Conservation (phyloP, 2,888 invertebrate species). For the Gnatocerus cornutus region DNA sequence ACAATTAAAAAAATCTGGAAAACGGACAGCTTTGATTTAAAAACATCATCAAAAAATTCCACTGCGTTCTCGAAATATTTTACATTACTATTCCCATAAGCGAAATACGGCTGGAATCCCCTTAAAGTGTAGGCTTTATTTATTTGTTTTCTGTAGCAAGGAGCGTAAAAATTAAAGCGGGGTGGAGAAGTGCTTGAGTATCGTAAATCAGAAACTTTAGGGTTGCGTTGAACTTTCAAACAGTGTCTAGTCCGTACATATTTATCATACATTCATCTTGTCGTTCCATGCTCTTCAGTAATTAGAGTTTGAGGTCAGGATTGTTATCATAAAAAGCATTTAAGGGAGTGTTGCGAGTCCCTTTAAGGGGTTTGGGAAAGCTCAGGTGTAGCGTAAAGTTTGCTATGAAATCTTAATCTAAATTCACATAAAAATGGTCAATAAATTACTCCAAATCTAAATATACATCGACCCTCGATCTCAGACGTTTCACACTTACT, state of each 20-base stretch:
- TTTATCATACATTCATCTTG: conserved; percentile 55
- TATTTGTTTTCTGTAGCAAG: conserved; percentile 21
- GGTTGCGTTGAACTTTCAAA: conserved; percentile 44
- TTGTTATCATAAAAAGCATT: conserved; percentile 40
- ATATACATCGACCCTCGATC: conserved; percentile 43
- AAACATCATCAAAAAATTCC: too few species aligned
- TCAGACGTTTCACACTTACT: conserved; percentile 43
- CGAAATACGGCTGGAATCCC: too few species aligned
- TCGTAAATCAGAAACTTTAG: conserved; percentile 44
- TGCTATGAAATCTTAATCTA: conserved; percentile 59
- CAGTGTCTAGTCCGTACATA: conserved; percentile 48
- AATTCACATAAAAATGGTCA: conserved; percentile 55
- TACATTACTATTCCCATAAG: too few species aligned
- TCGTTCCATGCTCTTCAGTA: conserved; percentile 18
- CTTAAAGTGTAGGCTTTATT: conserved; percentile 14
- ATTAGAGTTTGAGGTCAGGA: conserved; percentile 37
- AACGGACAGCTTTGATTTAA: too few species aligned
- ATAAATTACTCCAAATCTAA: conserved; percentile 55
- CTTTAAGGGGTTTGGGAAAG: conserved; percentile 34
- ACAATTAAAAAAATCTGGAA: too few species aligned
- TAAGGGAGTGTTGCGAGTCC: conserved; percentile 28
- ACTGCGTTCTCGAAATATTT: too few species aligned
- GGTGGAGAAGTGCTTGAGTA: conserved; percentile 13
- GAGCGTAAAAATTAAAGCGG: conserved; percentile 22
- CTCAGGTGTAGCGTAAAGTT: conserved; percentile 44